phyloP scores from a whole-genome alignment of 2,113 vertebrate genomes.

The Nycticryphes semicollaris region DNA sequence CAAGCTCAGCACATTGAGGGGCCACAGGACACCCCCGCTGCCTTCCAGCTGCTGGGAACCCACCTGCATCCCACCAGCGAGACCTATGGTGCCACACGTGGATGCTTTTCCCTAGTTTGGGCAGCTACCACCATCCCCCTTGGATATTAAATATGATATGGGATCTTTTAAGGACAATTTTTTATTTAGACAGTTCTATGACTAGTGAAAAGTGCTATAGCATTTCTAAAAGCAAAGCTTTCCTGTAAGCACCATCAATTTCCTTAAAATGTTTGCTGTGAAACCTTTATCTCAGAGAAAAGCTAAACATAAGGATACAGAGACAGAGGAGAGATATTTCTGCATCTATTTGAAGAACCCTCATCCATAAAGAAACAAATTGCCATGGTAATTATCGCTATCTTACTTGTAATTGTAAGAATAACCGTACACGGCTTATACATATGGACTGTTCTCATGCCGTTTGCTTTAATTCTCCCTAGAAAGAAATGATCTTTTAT shows the following conservation, averaged over 20 bases:
- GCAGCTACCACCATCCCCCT: not conserved
- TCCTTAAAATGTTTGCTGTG: conserved; percentile 53
- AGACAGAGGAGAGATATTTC: conserved; percentile 53
- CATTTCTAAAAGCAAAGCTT: not conserved
- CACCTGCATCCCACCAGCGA: not conserved
- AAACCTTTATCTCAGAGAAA: conserved; percentile 40
- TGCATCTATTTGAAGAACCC: conserved; percentile 61
- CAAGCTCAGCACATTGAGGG: not conserved
- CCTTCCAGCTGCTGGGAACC: not conserved
- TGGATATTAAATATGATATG: not conserved
- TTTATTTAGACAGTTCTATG: not conserved
- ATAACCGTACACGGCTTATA: conserved; percentile 34
- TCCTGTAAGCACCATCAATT: conserved; percentile 51
- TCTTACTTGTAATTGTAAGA: conserved; percentile 45
- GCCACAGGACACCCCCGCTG: not conserved
- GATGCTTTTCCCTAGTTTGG: not conserved
- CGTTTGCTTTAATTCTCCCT: not conserved
- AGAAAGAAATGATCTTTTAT: conserved; percentile 53
- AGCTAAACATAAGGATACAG: conserved; percentile 58
- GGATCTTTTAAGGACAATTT: not conserved
- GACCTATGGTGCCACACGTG: not conserved
- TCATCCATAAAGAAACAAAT: conserved; percentile 71
- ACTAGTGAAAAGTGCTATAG: not conserved
- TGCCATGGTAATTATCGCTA: conserved; percentile 63
- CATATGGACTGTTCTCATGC: conserved; percentile 41